A percentile compares a stretch with the other conserved stretches of the same genome.
These are phyloP conservation scores for Arenaria interpres DNA, from an alignment of 2,113 vertebrate genomes.

Conservation along the genomic window DNA sequence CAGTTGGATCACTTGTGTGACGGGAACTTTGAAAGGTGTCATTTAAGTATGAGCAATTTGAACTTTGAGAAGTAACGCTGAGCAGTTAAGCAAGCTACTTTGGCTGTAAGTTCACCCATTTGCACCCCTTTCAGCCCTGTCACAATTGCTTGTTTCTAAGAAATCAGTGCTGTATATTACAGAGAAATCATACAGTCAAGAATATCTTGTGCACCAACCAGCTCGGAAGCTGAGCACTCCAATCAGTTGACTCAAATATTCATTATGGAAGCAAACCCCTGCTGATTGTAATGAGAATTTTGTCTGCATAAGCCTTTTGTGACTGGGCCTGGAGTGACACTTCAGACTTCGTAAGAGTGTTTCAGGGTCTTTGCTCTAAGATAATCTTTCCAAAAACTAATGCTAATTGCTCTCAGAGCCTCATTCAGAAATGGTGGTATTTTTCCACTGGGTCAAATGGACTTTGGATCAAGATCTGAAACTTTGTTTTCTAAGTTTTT, in stretches of 20 bases:
- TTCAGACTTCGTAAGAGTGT: conserved; percentile 10
- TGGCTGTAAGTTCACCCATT: not conserved
- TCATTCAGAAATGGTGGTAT: not conserved
- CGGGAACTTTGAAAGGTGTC: not conserved
- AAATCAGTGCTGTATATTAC: not conserved
- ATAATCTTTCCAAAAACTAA: conserved; percentile 36
- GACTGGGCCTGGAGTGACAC: not conserved
- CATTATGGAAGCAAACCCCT: conserved; percentile 40
- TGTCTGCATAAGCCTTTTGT: conserved; percentile 51
- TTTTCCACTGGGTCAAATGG: not conserved
- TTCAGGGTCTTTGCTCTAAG: conserved; percentile 25
- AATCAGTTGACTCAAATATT: conserved; percentile 61
- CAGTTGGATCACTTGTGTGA: not conserved
- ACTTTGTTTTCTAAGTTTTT: not conserved
- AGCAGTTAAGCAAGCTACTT: not conserved
- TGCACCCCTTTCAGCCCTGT: not conserved
- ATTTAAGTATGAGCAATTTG: not conserved
- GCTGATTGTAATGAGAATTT: conserved; percentile 64
- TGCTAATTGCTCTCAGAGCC: not conserved
- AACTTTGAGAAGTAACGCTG: not conserved
- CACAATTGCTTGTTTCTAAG: conserved; percentile 15
- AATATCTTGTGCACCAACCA: not conserved
- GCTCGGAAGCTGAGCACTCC: conserved; percentile 21
- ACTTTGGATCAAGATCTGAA: not conserved
- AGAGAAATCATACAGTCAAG: conserved; percentile 7